Evolutionary conservation across 2,888 invertebrate genomes (phyloP), one percentile per base, ranked within the genome.

Genomic region (Eurois occulta): DNA sequence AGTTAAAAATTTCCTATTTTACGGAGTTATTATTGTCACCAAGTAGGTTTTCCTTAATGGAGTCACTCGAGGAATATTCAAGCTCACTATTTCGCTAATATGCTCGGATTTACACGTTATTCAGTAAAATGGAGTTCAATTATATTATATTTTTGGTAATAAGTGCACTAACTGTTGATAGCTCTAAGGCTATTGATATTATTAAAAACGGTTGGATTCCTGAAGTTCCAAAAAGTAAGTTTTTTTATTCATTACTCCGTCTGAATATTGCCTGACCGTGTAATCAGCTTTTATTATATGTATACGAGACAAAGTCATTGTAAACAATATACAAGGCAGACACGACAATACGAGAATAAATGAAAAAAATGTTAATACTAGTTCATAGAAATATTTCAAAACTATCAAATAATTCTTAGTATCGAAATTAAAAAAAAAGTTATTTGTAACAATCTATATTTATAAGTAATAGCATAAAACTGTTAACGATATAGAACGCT

Each of bases 21-120:
- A 43, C 16, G 0, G 0, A 38, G 60, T 66, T 76, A 84, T 84
- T 67, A 65, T 70, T 69, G 69, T 75, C 52, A 67, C 32, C 13
- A 55, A 75, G 67, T 64, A 67, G n/a, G 69, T 87, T 78, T 85
- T 85, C 87, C 85, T 77, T 70, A 77, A 71, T 43, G 28, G 28
- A 68, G 72, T 85, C 81, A 87, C 65, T 68, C 3, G 35, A 68
- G 43, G 62, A 68, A 64, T 41, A 67, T 32, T 11, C 3, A 62
- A 43, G 71, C 64, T 73, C 72, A 75, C 77, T 77, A 58, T 71
- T 65, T 52, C 21, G 48, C 46, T 60, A 86, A 79, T 73, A 74
- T 83, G 84, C 52, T 72, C 13, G 41, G 66, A 71, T 71, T 84
- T 60, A 66, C 78, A 84, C 76, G 85, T 72, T 48, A 35, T 62